Percentiles rank a stretch among this genome's conserved stretches.
Evolutionary conservation across 1,140 invertebrate genomes (phyloP).

Genomic region (Solenopsis fugax): DNA sequence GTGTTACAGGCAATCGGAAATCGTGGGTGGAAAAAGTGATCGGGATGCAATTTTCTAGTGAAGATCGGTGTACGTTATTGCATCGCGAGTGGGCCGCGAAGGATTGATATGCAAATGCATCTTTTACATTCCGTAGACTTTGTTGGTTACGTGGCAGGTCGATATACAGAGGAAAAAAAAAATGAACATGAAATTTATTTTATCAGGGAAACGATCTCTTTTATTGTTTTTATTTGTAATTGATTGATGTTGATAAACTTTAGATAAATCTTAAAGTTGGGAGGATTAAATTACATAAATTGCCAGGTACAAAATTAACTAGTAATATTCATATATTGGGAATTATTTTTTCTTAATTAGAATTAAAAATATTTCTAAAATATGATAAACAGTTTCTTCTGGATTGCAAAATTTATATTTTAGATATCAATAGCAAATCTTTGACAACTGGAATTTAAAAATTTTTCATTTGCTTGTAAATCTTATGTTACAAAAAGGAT

Average conservation of each 20-base stretch:
- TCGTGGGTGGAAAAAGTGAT: slow-evolving; percentile 60
- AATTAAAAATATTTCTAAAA: not conserved
- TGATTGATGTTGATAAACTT: not conserved
- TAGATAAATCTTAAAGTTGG: not conserved
- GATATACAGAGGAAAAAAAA: not conserved
- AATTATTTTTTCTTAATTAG: not conserved
- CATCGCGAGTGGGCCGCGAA: slow-evolving; percentile 60
- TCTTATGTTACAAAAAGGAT: not conserved
- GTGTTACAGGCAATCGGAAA: slow-evolving; percentile 34
- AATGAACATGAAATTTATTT: slow-evolving; percentile 6
- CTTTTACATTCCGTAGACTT: slow-evolving; percentile 50
- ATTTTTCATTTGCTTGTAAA: not conserved
- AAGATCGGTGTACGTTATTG: slow-evolving; percentile 59
- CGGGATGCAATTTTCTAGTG: slow-evolving; percentile 51
- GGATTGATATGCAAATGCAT: slow-evolving; percentile 70
- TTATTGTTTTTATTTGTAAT: not conserved
- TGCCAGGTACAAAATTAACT: not conserved
- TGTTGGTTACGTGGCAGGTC: not conserved
- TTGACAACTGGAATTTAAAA: not conserved
- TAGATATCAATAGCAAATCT: not conserved
- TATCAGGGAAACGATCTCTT: not conserved
- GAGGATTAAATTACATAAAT: not conserved
- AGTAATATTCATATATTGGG: not conserved
- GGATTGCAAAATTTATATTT: not conserved
- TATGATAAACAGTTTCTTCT: not conserved